Evolutionary conservation across 2,113 vertebrate genomes (phyloP), one percentile per base, ranked within the genome.

Genomic region (Hydrolagus affinis): DNA sequence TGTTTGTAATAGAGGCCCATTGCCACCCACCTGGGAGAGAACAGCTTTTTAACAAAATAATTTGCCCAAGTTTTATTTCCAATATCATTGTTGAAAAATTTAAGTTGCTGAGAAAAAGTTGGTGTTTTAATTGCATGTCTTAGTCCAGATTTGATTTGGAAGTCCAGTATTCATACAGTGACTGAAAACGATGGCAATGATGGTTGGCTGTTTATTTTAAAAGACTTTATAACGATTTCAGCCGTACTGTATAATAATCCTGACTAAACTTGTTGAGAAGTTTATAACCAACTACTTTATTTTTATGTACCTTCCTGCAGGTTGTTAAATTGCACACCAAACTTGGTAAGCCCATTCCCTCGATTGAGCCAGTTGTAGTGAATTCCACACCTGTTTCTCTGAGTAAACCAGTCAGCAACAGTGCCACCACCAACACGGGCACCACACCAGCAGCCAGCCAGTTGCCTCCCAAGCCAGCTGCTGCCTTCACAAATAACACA

Each of bases 241-340:
- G 17, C 17, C 7, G 69, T 70, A 70, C 17, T 17, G 3, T 23
- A 70, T 70, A 19, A 19, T 3, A 70, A 10, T n/a, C n/a, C 44
- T 44, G 44, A 44, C 44, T 3, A 44, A 44, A 6, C 6, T 44
- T 44, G 44, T 6, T 44, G 44, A 44, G 44, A 44, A 44, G 44
- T 44, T 44, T 44, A 44, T 44, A 44, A 44, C 44, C 44, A 44
- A 44, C 44, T 44, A 44, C 44, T 44, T 44, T 6, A 4, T 14
- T 60, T 19, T 70, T n/a, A 4, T 85, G 59, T 77, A 85, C 77
- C 87, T 64, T 88, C 59, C 85, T 88, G 72, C 87, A 96, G 96
- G 95, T 95, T 86, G 90, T 95, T 88, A 97, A 95, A 90, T 90
- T 95, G 86, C 94, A 96, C 89, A 93, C 93, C 80, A 95, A 93